Evolutionary conservation across 2,888 invertebrate species (phyloP).

Genomic region (Ganaspis brasiliensis): DNA sequence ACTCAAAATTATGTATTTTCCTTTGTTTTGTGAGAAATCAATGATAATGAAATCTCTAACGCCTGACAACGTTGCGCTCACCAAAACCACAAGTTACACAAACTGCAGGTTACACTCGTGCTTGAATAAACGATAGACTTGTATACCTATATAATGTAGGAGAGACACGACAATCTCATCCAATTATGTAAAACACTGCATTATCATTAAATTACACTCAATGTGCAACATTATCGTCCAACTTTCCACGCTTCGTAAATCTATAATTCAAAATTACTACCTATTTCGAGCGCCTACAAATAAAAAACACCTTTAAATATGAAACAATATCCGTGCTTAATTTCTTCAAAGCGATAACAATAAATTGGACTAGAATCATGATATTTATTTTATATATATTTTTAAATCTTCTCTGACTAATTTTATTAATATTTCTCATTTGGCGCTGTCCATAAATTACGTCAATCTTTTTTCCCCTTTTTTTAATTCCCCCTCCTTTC

Average conservation of each 20-base stretch:
- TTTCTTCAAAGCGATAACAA: too few species aligned
- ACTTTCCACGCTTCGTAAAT: slow-evolving; percentile 59
- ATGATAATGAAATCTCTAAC: slow-evolving; percentile 3
- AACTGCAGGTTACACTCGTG: slow-evolving; percentile 30
- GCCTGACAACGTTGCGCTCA: slow-evolving; percentile 19
- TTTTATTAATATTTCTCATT: too few species aligned
- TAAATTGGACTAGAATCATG: too few species aligned
- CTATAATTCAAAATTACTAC: slow-evolving; percentile 44
- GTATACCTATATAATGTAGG: slow-evolving; percentile 46
- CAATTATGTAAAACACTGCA: slow-evolving; percentile 72
- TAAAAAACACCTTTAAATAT: background rate
- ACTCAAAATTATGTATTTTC: background rate
- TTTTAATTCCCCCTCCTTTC: too few species aligned
- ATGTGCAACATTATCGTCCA: slow-evolving; percentile 61
- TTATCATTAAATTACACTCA: slow-evolving; percentile 69
- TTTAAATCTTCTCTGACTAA: too few species aligned
- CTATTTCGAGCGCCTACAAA: background rate
- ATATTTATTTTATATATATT: too few species aligned
- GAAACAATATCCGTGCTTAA: too few species aligned
- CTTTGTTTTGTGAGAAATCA: background rate
- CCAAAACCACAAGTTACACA: slow-evolving; percentile 24
- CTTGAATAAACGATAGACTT: slow-evolving; percentile 55
- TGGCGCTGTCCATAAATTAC: too few species aligned
- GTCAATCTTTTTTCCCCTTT: too few species aligned
- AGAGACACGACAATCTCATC: slow-evolving; percentile 63